A percentile compares a stretch with the other conserved stretches of the same genome.
phyloP scores from a whole-genome alignment of 2,113 vertebrate genomes.

The Trachemys scripta region DNA sequence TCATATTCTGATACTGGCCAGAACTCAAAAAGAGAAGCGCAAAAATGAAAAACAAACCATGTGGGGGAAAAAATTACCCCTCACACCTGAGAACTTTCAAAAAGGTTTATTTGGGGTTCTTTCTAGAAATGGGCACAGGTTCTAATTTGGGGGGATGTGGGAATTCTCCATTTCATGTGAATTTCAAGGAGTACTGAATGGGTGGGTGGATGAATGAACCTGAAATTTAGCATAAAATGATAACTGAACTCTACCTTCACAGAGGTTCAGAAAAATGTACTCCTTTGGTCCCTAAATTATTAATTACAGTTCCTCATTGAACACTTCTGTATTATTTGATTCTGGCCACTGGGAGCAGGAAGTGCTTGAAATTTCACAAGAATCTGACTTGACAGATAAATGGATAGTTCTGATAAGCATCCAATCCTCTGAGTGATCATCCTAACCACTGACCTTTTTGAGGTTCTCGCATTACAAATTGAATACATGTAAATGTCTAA shows the following conservation, averaged over 20 bases:
- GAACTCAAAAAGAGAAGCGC: background rate
- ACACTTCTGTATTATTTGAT: background rate
- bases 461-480: background rate
- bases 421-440: background rate
- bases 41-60: background rate
- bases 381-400: background rate
- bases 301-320: background rate
- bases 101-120: background rate
- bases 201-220: background rate
- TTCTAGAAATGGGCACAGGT: background rate
- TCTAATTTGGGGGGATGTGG: background rate
- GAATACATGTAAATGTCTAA: background rate
- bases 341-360: background rate
- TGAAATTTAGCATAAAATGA: background rate
- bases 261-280: background rate
- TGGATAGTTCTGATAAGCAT: background rate
- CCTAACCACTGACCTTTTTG: background rate
- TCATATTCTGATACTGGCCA: background rate
- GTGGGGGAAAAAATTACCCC: background rate
- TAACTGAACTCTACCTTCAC: background rate
- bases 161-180: accelerated
- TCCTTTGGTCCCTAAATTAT: background rate
- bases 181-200: background rate
- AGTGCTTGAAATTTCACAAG: background rate
- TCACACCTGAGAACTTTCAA: background rate